Conservation (phyloP, 2,797 vertebrate species). For the Gallinago nigripennis region DNA sequence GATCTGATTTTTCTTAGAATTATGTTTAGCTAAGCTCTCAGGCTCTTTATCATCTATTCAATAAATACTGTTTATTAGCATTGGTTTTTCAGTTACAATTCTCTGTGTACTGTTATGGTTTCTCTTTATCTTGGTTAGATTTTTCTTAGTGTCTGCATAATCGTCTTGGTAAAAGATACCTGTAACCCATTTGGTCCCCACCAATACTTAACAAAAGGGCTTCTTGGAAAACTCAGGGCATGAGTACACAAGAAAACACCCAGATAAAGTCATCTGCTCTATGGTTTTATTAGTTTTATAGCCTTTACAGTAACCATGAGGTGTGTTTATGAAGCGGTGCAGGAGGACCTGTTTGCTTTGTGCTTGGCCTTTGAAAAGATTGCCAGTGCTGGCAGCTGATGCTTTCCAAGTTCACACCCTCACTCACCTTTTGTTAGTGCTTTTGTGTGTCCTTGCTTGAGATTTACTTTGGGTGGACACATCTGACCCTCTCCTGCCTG, state of each 20-base stretch:
- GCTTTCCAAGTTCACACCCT: background rate
- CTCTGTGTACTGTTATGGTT: background rate
- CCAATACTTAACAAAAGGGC: background rate
- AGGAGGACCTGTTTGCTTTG: background rate
- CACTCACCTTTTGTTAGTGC: background rate
- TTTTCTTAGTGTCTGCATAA: background rate
- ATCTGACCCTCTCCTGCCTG: background rate
- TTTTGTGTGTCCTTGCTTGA: background rate
- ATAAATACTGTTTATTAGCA: background rate
- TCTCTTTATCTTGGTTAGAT: background rate
- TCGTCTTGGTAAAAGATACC: background rate
- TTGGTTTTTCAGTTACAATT: background rate
- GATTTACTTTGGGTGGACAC: background rate
- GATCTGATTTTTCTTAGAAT: constrained; percentile 3
- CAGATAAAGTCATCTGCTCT: background rate
- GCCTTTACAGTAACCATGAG: background rate
- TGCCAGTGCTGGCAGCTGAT: background rate
- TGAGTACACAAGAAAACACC: rapidly evolving
- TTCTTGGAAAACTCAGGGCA: background rate
- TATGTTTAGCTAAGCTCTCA: background rate
- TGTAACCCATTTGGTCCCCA: background rate
- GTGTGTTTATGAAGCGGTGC: background rate
- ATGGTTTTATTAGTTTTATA: background rate
- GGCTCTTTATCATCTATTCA: constrained; percentile 11
- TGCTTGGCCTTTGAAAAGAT: background rate